Evolutionary conservation across 2,797 vertebrate species (phyloP), one percentile per base, ranked within the genome.

Genomic region (Anabacerthia variegaticeps): DNA sequence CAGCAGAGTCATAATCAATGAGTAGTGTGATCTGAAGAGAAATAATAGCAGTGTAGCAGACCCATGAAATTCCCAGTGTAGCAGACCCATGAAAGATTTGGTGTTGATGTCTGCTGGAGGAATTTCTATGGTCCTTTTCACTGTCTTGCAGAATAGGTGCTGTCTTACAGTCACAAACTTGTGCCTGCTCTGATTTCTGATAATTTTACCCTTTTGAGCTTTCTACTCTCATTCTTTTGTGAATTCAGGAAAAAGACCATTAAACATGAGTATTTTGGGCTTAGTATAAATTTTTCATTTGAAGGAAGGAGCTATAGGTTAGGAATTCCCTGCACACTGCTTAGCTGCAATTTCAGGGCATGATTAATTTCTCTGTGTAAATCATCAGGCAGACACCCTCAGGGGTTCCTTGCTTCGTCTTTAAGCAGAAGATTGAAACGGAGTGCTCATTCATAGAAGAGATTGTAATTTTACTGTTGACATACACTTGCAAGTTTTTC

Each of bases 311-410:
- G 59, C 59, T 86, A 88, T 94, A 89, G 89, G 95, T 95, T 93
- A 93, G 85, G 87, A 94, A 97, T 96, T 96, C 94, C 93, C 91
- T 52, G 91, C 79, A 92, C 79, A 90, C 89, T 82, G 87, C 94
- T 94, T 94, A 92, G 92, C 89, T 71, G 76, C 37, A 17, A 84
- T 96, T 96, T 93, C 88, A 94, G 73, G 82, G 72, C 78, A 75
- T 92, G 87, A 95, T 96, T 97, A 94, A 96, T 97, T 96, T 92
- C 86, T 92, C 17, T 0, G 77, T 66, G 86, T 81, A 95, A 94
- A 92, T 94, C 79, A 63, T 54, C 61, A 96, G 72, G 62, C 91
- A 93, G 82, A 85, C 43, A 88, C 54, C 95, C 75, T 2, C 62
- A 81, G 82, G 93, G 87, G 49, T 83, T 94, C 91, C 62, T 89